phyloP scores from a whole-genome alignment of 2,797 vertebrate genomes.

The Pipistrellus pygmaeus region DNA sequence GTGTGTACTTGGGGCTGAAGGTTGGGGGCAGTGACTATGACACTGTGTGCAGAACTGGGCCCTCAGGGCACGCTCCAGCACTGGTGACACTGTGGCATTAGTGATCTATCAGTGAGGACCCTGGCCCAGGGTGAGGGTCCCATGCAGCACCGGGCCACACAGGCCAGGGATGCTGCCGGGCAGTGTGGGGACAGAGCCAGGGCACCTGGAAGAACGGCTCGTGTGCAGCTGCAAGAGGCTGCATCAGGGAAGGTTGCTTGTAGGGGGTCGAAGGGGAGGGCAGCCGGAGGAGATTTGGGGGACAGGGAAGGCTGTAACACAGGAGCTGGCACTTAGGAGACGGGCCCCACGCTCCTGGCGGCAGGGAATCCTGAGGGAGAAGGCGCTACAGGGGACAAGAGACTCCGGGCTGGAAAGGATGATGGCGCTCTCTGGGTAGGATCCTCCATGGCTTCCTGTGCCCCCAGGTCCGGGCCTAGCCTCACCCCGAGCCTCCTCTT shows the following conservation, averaged over 20 bases:
- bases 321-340: neutral
- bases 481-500: neutral
- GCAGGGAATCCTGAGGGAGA: neutral
- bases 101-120: neutral
- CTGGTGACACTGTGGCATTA: neutral
- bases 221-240: neutral
- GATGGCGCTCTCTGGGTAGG: neutral
- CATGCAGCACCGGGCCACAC: neutral
- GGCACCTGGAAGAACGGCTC: neutral
- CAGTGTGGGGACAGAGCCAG: neutral
- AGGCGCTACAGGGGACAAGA: neutral
- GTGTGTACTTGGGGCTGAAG: neutral
- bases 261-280: neutral
- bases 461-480: neutral
- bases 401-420: neutral
- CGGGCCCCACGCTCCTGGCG: neutral
- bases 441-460: neutral
- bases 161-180: neutral
- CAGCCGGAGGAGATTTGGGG: neutral
- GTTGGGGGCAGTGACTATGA: neutral
- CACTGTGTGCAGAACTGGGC: neutral
- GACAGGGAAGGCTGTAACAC: neutral
- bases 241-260: neutral
- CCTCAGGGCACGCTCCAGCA: neutral
- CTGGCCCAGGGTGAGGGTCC: neutral